Evolutionary conservation across 2,888 invertebrate genomes (phyloP), one percentile per base, ranked within the genome.

Genomic region (Elgonia sp.): DNA sequence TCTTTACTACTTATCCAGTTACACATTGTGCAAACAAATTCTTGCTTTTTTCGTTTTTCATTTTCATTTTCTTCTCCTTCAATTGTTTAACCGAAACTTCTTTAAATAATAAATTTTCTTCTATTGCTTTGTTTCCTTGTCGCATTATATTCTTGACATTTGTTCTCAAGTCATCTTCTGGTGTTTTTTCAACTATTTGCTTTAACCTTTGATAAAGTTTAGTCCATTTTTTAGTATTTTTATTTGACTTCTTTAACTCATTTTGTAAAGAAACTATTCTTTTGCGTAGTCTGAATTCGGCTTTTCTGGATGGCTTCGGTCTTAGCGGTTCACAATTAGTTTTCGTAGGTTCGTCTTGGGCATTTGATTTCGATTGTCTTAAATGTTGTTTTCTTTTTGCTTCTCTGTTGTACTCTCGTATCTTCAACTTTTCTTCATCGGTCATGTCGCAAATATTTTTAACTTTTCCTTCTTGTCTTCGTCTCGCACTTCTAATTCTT

Each of bases 221-320:
- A 21, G 6, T 7, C 75, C 73, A 83, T 14, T 75, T 83, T 57
- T 50, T 69, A 14, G 57, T 62, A 69, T 69, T 75, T 39, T 29
- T 83, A 2, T 83, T 65, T n/a, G 67, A 18, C 16, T 53, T 46
- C 37, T 75, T 75, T 16, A 75, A 46, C 50, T 83, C 46, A 69
- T 76, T 83, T 69, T 76, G n/a, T 29, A 76, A 60, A 60, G 20
- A 21, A 0, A 8, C 12, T 12, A 83, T 21, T 69, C 60, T 2
- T 29, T 67, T 83, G 75, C 67, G 21, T n/a, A 83, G 53, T 50
- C 67, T 83, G n/a, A 69, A 40, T 75, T 83, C 83, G 40, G 37
- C 42, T 75, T 46, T 63, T 82, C 76, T 65, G 12, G 75, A 75
- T 46, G 55, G 55, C 14, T 60, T 29, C 29, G 29, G 29, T 29